Base-by-base conservation (phyloP, 2,888 invertebrate genomes). In the Chrysolina americana region DNA sequence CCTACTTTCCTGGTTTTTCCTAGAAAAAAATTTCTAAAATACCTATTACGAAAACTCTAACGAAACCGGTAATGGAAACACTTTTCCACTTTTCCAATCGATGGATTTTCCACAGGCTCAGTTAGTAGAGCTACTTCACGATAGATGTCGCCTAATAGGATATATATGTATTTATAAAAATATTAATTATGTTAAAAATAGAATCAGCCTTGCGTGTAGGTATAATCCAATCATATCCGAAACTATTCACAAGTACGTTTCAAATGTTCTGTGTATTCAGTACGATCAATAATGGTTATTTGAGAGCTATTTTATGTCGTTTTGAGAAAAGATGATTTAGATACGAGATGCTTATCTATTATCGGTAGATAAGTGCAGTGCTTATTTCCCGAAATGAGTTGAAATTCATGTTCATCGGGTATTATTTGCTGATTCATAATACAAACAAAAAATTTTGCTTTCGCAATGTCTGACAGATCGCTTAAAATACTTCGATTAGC, bases 231-330 rank as follows among this genome's bases (percentile, higher is more conserved):
- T 74, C 64, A 68, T 68, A 36, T 19, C 41, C 19, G 17, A 23
- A 44, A 63, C 6, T 48, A 59, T 70, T 19, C 48, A 70, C 9
- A 19, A 36, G 15, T 47, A 19, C 23, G 21, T 71, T 68, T 64
- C 21, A 59, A 70, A 59, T 73, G 68, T 62, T 70, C 41, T 15
- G 36, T 59, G 28, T 36, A 59, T n/a, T 36, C 13, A 21, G 19
- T 36, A 59, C 65, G 70, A 73, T 73, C 73, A 70, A 73, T 73
- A 56, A 36, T 19, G 17, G 8, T 56, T 59, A 70, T 70, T 53
- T 53, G 64, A 73, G 65, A 64, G 44, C 59, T 13, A 23, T 59
- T 23, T n/a, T 36, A 36, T 28, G 23, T 36, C 59, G 28, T 36
- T 17, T 23, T 15, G 6, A 36, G 59, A 59, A 23, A 17, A 13